Evolutionary conservation across 1,140 invertebrate genomes (phyloP), one percentile per base, ranked within the genome.

Genomic region (Drosophila setifemur): DNA sequence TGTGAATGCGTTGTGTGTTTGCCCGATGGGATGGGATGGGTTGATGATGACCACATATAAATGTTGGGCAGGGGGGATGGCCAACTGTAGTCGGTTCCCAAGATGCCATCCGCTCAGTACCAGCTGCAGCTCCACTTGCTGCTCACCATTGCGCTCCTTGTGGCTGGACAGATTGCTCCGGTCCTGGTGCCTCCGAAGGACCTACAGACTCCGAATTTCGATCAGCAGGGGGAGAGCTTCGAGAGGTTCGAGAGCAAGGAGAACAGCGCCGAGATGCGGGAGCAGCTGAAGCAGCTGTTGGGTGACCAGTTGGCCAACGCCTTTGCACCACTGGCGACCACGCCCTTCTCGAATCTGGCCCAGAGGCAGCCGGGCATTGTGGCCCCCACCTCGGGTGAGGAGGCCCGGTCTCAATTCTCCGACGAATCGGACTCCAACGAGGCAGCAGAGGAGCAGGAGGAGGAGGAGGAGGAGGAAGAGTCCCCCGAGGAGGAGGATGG

Each of bases 241-340:
- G 69, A 72, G 47, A 25, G 45, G 6, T 72, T 72, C 7, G 45
- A 4, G 16, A 43, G 37, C 8, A 47, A 39, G 4, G 61, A 66
- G 16, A 52, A 49, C 4, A 45, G 31, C 2, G 47, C 18, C 0
- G 58, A 73, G 26, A 83, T 77, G 39, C 19, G 26, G 25, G 58
- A 71, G 4, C 49, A 85, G 7, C 23, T 85, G 9, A 50, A 47
- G 8, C 60, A 75, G 14, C 28, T 85, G 1, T 28, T 85, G n/a
- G 66, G 81, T 4, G 43, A 74, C 19, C 52, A 85, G 11, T 28
- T 85, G 40, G 57, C 39, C 48, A 52, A 40, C 5, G 79, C 79
- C 8, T 77, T 85, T 33, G 71, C 48, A 3, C 66, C 81, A 1
- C 16, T 86, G 33, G 33, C 66, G n/a, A 64, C 64, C 14, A 69